Percentiles rank a stretch among this genome's conserved stretches.
Evolutionary conservation across 2,888 invertebrate genomes (phyloP).

Genomic region (Caenorhabditis uteleia): DNA sequence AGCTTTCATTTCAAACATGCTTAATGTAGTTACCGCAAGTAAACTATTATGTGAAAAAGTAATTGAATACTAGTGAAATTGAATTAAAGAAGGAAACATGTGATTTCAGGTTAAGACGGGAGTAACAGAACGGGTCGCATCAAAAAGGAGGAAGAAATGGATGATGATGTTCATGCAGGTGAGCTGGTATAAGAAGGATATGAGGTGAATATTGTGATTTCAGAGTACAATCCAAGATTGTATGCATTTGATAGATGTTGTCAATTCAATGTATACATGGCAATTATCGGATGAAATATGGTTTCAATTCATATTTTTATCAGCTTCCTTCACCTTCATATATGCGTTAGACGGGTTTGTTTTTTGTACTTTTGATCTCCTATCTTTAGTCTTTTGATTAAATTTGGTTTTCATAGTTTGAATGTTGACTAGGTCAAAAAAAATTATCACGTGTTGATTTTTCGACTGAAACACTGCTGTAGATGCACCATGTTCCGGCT

Average conservation of each 20-base stretch:
- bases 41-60: slow-evolving; percentile 17
- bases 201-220: background rate
- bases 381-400: no score
- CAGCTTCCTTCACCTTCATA: slow-evolving; percentile 26
- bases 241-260: slow-evolving; percentile 25
- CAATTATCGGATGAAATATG: slow-evolving; percentile 22
- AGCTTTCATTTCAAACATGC: slow-evolving; percentile 14
- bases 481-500: no score
- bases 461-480: no score
- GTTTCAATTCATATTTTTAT: slow-evolving; percentile 35
- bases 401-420: no score
- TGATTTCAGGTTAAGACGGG: slow-evolving; percentile 7
- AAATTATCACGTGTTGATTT: no score
- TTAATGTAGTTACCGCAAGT: slow-evolving; percentile 24
- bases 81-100: slow-evolving; percentile 10
- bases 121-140: slow-evolving; percentile 8
- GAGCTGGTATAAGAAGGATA: slow-evolving; percentile 5
- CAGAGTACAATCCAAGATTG: slow-evolving; percentile 23
- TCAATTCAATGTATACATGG: slow-evolving; percentile 26
- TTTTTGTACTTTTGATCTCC: no score
- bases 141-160: slow-evolving; percentile 6
- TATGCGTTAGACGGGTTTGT: slow-evolving; percentile 32
- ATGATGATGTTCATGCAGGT: slow-evolving; percentile 29
- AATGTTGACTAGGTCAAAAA: no score
- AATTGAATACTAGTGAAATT: background rate